Base-by-base conservation (phyloP, 2,888 invertebrate species). In the Acleris cristana region DNA sequence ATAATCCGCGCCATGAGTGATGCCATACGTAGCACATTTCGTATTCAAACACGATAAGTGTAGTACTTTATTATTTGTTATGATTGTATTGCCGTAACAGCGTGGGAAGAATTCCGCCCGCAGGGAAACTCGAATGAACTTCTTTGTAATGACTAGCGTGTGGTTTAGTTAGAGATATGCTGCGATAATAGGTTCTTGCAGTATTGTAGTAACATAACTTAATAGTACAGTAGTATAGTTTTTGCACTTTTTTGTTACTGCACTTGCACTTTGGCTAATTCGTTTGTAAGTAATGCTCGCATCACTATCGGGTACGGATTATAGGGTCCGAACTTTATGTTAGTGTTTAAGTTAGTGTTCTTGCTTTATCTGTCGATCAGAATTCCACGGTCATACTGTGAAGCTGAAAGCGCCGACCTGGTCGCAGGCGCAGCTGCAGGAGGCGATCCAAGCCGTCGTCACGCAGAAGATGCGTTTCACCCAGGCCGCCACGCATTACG, bases 381-480 rank as follows among this genome's bases (percentile, higher is more conserved):
- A 90, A 76, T 83, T 78, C 93, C 94, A 94, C 90, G 94, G 94
- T 83, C 94, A 90, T 88, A 90, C 94, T 80, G 93, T 95, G 92
- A 96, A 95, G 93, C 90, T 95, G 93, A 96, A 96, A 94, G 94
- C 95, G 57, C 96, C 96, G 57, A 95, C 95, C 71, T 96, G 96
- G 96, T 95, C 95, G 14, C 95, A 96, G 80, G 94, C 93, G 67
- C 95, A 96, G 83, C 94, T 96, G 53, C 95, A 95, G 84, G 95
- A 96, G 81, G 96, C 96, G 54, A 95, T 96, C 71, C 95, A 95
- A 77, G 96, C 96, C 1, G 96, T 96, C 58, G 95, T 96, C 74
- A 95, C 94, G 4, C 96, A 96, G 86, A 94, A 94, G 82, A 95
- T 96, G 96, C 94, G 96, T 69, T 96, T 96, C 87, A 96, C 96